Percentiles rank a stretch among this genome's conserved stretches.
Conservation (phyloP, 35 echinoderm and acorn worm genomes). For the Amphiura filiformis region DNA sequence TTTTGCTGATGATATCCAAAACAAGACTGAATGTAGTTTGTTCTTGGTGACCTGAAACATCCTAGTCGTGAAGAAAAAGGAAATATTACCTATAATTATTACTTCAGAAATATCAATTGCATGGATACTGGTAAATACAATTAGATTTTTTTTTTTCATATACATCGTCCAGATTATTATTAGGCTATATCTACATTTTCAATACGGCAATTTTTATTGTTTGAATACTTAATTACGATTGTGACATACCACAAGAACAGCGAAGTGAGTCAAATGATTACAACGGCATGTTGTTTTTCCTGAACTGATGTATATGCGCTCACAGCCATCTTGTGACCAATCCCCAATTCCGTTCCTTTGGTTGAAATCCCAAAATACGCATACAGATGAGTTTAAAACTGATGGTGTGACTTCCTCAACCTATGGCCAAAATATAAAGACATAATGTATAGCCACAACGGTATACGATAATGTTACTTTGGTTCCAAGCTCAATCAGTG, state of each 20-base stretch:
- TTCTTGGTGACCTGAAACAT: constrained; percentile 31
- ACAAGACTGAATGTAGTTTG: constrained; percentile 11
- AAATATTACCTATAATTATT: background rate
- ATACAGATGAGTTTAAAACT: background rate
- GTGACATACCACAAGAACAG: constrained; percentile 63
- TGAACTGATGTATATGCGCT: background rate
- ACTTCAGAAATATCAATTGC: background rate
- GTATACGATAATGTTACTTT: too few species aligned
- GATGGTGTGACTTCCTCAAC: too few species aligned
- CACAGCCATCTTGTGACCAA: constrained; percentile 67
- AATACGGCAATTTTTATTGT: too few species aligned
- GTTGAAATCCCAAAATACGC: constrained; percentile 81
- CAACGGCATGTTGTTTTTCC: constrained; percentile 42
- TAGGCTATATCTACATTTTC: too few species aligned
- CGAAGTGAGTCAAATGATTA: constrained; percentile 80
- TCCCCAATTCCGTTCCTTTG: constrained; percentile 61
- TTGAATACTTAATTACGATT: background rate
- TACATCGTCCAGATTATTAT: too few species aligned
- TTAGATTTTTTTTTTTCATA: too few species aligned
- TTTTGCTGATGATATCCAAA: constrained; percentile 30
- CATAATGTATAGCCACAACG: too few species aligned
- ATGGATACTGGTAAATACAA: too few species aligned
- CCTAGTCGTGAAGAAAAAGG: background rate
- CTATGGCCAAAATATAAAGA: too few species aligned
- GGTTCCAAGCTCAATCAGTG: too few species aligned